These are phyloP conservation scores for Germaria angustata DNA, from an alignment of 2,888 invertebrate genomes.

Conservation along the genomic window DNA sequence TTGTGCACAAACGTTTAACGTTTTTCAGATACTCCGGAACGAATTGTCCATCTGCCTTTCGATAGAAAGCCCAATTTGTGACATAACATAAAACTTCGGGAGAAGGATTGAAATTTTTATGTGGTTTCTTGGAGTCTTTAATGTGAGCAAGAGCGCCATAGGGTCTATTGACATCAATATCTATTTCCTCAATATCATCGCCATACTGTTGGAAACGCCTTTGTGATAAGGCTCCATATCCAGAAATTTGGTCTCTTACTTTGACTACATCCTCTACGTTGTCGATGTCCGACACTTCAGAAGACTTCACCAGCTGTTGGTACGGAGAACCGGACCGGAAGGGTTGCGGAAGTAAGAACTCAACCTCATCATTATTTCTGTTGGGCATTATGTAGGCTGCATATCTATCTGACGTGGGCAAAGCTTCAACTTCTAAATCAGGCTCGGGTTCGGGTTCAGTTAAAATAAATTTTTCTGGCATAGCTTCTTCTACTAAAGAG, in stretches of 20 bases:
- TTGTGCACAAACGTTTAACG: slow-evolving; percentile 86
- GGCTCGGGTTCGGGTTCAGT: slow-evolving; percentile 30
- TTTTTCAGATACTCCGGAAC: slow-evolving; percentile 92
- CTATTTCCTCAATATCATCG: slow-evolving; percentile 27
- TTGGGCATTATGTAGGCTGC: slow-evolving; percentile 74
- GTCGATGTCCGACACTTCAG: slow-evolving; percentile 72
- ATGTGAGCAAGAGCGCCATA: slow-evolving; percentile 75
- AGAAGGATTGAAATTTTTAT: slow-evolving; percentile 72
- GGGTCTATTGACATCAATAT: slow-evolving; percentile 57
- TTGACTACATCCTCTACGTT: slow-evolving; percentile 71
- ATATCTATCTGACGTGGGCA: slow-evolving; percentile 74
- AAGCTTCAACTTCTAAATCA: slow-evolving; percentile 66
- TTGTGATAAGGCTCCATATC: slow-evolving; percentile 70
- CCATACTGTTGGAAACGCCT: slow-evolving; percentile 12
- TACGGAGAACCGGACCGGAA: slow-evolving; percentile 78
- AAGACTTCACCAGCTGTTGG: slow-evolving; percentile 75
- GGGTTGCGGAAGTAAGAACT: slow-evolving; percentile 72
- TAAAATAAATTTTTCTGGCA: slow-evolving; percentile 59
- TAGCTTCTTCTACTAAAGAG: slow-evolving; percentile 56
- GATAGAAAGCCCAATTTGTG: slow-evolving; percentile 93
- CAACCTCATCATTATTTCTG: slow-evolving; percentile 67
- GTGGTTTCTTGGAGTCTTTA: slow-evolving; percentile 66
- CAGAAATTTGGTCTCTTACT: slow-evolving; percentile 68
- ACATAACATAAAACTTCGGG: slow-evolving; percentile 89
- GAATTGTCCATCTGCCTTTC: slow-evolving; percentile 90